Base-by-base conservation (phyloP, 1,140 invertebrate species). In the Cyphomyrmex costatus region DNA sequence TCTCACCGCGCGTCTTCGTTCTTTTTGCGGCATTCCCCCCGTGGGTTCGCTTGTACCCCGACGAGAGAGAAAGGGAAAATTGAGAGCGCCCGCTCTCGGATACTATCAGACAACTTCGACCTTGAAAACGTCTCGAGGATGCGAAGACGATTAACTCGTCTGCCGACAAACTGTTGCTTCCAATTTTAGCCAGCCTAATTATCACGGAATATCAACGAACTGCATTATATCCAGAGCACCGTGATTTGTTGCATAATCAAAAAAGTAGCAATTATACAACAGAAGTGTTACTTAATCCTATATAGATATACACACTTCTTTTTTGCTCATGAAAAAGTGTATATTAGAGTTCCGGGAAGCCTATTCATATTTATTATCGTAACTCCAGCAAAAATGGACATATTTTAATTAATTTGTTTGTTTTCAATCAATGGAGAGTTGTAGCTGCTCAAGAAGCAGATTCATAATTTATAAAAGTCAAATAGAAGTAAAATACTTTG, bases 131-230 rank as follows among this genome's bases (percentile, higher is more conserved):
- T 83, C 79, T 61, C 68, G 53, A 73, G 68, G 66, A 83, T 83
- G 27, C 79, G 12, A 68, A 68, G 53, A 30, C 79, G 79, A 83
- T 83, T 83, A 83, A 73, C 70, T 83, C 56, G 79, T 60, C 79
- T n/a, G 68, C 36, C 79, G 79, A 46, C 79, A 60, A 74, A 73
- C 79, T 83, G 79, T 83, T 83, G 79, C 79, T 83, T 83, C 68
- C 66, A 83, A 74, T 83, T 83, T 68, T 83, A 46, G 27, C 36
- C 79, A 27, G 19, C 7, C 24, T 46, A 74, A 74, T 74, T 60
- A 21, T 30, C 56, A 51, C 36, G 68, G 27, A 56, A 73, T 46
- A 21, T 4, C 14, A 53, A 33, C 19, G 49, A 36, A 24, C 51
- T 4, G 1, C 24, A 19, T 63, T 36, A 60, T 60, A 8, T 42